Conservation (phyloP, 1,140 invertebrate genomes). For the Drosophila saltans region DNA sequence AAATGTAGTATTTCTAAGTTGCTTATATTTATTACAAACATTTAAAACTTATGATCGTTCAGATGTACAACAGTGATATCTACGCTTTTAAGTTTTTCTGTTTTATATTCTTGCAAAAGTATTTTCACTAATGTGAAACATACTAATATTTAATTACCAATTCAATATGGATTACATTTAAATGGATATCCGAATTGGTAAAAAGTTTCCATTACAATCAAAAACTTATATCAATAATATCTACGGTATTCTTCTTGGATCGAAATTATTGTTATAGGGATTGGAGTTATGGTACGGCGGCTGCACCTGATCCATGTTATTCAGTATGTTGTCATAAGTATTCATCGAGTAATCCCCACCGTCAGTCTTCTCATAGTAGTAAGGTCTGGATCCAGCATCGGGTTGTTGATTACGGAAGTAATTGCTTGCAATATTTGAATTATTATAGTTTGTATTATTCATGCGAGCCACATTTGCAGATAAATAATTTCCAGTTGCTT, state of each 20-base stretch:
- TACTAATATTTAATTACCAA: background rate
- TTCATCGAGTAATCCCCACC: constrained; percentile 8
- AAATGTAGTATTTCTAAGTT: background rate
- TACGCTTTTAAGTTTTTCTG: background rate
- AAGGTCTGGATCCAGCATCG: constrained; percentile 28
- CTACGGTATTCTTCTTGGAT: background rate
- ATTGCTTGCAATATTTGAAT: constrained; percentile 24
- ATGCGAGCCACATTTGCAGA: constrained; percentile 54
- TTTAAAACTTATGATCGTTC: background rate
- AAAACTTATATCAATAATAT: background rate
- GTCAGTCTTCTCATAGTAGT: constrained; percentile 19
- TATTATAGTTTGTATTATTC: constrained; percentile 49
- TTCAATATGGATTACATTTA: background rate
- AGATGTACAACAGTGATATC: background rate
- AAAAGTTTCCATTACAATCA: background rate
- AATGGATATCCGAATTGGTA: background rate
- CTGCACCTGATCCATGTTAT: constrained; percentile 1
- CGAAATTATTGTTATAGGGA: background rate
- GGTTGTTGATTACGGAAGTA: constrained; percentile 30
- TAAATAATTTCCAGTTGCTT: constrained; percentile 38
- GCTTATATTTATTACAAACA: constrained; percentile 3
- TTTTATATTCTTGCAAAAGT: background rate
- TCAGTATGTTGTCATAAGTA: constrained; percentile 20
- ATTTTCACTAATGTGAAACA: background rate
- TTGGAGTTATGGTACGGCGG: constrained; percentile 6